Evolutionary conservation across 2,888 invertebrate species (phyloP).

Genomic region (Ceratothoa steindachneri): DNA sequence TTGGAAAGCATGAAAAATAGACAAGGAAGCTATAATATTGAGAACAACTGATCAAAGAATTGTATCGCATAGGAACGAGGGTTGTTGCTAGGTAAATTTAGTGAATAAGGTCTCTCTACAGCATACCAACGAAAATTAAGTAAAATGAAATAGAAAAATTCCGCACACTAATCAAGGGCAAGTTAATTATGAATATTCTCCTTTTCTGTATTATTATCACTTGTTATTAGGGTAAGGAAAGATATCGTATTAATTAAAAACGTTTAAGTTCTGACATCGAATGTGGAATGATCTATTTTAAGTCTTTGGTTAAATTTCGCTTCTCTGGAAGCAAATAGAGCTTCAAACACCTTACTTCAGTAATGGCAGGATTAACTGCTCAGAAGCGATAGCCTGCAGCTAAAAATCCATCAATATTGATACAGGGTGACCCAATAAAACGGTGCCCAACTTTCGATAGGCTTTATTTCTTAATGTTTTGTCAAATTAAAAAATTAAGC

Average conservation of each 20-base stretch:
- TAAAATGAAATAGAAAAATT: neutral
- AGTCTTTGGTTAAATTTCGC: neutral
- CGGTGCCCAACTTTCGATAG: no score
- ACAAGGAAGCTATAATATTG: neutral
- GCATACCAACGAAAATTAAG: neutral
- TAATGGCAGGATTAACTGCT: no score
- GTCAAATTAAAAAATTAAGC: no score
- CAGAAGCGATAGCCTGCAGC: no score
- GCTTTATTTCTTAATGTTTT: no score
- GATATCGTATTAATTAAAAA: neutral
- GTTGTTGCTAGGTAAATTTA: no score
- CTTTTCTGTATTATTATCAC: slow-evolving; percentile 15
- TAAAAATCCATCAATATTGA: no score
- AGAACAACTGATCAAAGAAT: no score
- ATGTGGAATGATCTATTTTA: neutral
- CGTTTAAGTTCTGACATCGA: neutral
- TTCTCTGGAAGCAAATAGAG: neutral
- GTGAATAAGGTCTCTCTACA: no score
- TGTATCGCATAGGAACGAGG: no score
- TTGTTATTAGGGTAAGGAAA: slow-evolving; percentile 8
- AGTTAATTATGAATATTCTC: slow-evolving; percentile 16
- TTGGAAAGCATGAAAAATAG: neutral
- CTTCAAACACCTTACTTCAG: neutral
- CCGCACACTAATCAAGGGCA: neutral
- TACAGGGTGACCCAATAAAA: no score